These are phyloP conservation scores for Petrocephalus microphthalmus DNA, from an alignment of 2,113 vertebrate genomes.

Conservation along the genomic window DNA sequence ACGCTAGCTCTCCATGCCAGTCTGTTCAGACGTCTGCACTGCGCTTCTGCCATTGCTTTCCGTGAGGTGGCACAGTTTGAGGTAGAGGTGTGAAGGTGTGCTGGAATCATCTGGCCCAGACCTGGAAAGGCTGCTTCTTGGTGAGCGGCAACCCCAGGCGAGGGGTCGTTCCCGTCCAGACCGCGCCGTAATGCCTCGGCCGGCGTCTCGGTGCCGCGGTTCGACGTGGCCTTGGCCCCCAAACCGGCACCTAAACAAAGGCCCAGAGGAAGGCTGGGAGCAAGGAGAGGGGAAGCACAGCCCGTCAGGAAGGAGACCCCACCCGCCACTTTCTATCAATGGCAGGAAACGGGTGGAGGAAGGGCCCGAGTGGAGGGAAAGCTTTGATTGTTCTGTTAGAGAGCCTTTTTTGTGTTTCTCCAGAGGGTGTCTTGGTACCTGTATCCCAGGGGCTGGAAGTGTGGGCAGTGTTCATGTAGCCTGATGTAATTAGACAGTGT, in stretches of 20 bases:
- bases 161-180: not conserved
- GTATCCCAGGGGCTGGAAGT: not conserved
- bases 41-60: not conserved
- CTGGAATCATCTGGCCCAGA: not conserved
- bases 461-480: not conserved
- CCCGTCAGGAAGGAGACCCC: not conserved
- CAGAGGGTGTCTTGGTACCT: not conserved
- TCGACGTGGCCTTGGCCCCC: not conserved
- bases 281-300: not conserved
- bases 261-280: not conserved
- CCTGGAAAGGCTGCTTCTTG: not conserved
- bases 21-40: not conserved
- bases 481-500: not conserved
- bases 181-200: not conserved
- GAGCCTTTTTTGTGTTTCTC: not conserved
- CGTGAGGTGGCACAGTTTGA: not conserved
- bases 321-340: not conserved
- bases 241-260: not conserved
- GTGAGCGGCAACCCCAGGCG: not conserved
- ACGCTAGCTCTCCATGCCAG: not conserved
- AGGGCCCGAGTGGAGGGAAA: not conserved
- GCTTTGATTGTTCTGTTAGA: not conserved
- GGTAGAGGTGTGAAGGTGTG: not conserved
- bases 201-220: not conserved
- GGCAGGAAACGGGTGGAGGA: not conserved